A percentile compares a stretch with the other conserved stretches of the same genome.
These are phyloP conservation scores for Felis catus DNA, from an alignment of 2,113 vertebrate genomes.

Conservation along the genomic window DNA sequence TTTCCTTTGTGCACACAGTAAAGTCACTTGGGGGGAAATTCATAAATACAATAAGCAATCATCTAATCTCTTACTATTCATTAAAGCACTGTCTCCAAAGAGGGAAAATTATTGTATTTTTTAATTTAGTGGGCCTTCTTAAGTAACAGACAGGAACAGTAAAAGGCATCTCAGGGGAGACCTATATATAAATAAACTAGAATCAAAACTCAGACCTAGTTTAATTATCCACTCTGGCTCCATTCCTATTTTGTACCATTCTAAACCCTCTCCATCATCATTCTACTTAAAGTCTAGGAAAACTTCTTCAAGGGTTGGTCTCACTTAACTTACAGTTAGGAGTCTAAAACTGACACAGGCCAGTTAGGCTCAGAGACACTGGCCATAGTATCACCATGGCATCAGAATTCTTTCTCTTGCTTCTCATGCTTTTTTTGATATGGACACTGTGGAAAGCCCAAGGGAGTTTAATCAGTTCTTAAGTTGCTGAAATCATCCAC, in stretches of 20 bases:
- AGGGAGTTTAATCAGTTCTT: conserved; percentile 72
- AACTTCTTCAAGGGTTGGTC: conserved; percentile 77
- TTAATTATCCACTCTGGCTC: conserved; percentile 85
- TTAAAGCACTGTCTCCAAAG: conserved; percentile 28
- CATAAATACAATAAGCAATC: conserved; percentile 46
- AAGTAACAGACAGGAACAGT: neutral
- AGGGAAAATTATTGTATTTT: neutral
- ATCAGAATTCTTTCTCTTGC: neutral
- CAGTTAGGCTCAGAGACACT: conserved; percentile 72
- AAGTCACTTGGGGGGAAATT: conserved; percentile 12
- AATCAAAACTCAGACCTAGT: conserved; percentile 85
- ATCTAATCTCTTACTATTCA: conserved; percentile 22
- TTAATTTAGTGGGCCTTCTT: neutral
- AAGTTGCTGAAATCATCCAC: conserved; percentile 63
- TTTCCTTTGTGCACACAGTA: conserved; percentile 12
- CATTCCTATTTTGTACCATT: conserved; percentile 77
- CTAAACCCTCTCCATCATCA: conserved; percentile 76
- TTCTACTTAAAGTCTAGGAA: neutral
- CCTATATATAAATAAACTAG: conserved; percentile 81
- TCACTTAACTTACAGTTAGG: conserved; percentile 87
- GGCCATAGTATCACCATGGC: conserved; percentile 53
- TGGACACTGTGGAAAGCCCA: conserved; percentile 69
- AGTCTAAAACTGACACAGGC: conserved; percentile 73
- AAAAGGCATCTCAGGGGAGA: conserved; percentile 17
- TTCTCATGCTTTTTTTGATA: conserved; percentile 82